Conservation (phyloP, 2,888 invertebrate genomes). For the Eupithecia vulgata region DNA sequence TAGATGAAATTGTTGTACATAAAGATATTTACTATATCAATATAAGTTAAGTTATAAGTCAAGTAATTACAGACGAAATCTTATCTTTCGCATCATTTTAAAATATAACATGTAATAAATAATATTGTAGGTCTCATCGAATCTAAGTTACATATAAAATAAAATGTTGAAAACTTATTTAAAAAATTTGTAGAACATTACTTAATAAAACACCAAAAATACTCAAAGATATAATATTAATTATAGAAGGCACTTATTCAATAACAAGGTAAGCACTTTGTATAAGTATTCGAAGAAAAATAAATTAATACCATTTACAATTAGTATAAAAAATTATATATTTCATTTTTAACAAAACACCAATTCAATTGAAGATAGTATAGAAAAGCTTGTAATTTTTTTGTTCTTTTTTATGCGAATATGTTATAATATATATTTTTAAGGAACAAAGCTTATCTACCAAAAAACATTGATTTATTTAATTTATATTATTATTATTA, state of each 20-base stretch:
- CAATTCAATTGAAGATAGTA: neutral
- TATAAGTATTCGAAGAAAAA: neutral
- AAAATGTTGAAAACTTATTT: too few species aligned
- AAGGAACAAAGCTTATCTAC: neutral
- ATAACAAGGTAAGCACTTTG: neutral
- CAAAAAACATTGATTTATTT: neutral
- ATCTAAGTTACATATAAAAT: conserved; percentile 12
- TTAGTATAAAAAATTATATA: neutral
- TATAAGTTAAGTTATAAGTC: conserved; percentile 47
- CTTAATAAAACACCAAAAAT: neutral
- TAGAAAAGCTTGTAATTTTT: too few species aligned
- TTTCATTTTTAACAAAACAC: neutral
- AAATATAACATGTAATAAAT: neutral
- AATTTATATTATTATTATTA: too few species aligned
- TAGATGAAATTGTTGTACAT: conserved; percentile 62
- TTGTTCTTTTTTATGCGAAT: too few species aligned
- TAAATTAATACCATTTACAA: neutral
- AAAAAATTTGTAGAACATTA: too few species aligned
- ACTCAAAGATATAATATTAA: neutral
- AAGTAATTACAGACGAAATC: conserved; percentile 55
- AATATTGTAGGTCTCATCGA: conserved; percentile 16
- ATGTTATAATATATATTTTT: too few species aligned
- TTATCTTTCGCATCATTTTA: conserved; percentile 39
- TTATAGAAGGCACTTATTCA: neutral
- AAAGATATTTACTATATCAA: conserved; percentile 54